phyloP scores from a whole-genome alignment of 2,888 invertebrate species.

The Dasypogon diadema region DNA sequence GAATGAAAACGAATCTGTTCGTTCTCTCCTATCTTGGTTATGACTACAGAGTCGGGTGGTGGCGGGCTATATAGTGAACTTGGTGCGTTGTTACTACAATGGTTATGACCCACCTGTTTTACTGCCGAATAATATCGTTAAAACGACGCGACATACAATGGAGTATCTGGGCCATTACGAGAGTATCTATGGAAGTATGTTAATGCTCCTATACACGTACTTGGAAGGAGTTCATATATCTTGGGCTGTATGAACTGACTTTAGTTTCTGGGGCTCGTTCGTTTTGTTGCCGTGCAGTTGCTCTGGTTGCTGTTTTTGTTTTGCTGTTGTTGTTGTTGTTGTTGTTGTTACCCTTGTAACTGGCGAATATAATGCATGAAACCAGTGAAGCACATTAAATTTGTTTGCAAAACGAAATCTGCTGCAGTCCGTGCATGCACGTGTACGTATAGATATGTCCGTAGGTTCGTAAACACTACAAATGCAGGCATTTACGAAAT shows the following conservation, averaged over 20 bases:
- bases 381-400: slow-evolving; percentile 35
- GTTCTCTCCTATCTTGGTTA: slow-evolving; percentile 18
- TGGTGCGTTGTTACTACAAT: slow-evolving; percentile 54
- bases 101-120: slow-evolving; percentile 58
- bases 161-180: slow-evolving; percentile 37
- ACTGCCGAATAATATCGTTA: slow-evolving; percentile 57
- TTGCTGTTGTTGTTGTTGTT: neutral
- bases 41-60: slow-evolving; percentile 5
- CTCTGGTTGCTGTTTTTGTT: neutral
- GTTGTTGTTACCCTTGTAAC: slow-evolving; percentile 1
- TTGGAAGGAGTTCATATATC: slow-evolving; percentile 47
- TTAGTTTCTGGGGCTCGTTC: neutral
- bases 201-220: slow-evolving; percentile 49
- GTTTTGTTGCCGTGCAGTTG: neutral
- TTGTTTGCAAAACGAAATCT: slow-evolving; percentile 25
- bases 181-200: slow-evolving; percentile 48
- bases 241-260: slow-evolving; percentile 40
- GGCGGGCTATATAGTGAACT: slow-evolving; percentile 41
- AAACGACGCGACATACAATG: slow-evolving; percentile 53
- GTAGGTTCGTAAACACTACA: neutral
- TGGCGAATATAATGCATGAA: slow-evolving; percentile 16
- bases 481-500: slow-evolving; percentile 35
- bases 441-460: neutral
- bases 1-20: slow-evolving; percentile 53
- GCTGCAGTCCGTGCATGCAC: slow-evolving; percentile 32